These are phyloP conservation scores for Myotis myotis DNA, from an alignment of 2,797 vertebrate genomes.

Conservation along the genomic window DNA sequence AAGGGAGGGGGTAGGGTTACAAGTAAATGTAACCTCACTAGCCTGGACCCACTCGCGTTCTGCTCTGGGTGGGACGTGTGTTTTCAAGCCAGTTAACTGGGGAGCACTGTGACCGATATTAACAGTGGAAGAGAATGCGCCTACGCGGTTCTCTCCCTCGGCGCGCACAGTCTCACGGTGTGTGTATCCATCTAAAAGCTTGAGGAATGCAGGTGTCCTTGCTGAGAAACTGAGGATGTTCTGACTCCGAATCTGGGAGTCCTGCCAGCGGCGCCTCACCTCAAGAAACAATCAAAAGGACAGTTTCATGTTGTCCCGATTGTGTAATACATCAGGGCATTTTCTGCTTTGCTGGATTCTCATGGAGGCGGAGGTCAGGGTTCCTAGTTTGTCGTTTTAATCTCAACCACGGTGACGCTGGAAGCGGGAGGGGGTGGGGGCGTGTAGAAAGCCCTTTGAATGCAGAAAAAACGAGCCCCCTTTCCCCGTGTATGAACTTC, in stretches of 20 bases:
- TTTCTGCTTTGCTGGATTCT: slow-evolving; percentile 47
- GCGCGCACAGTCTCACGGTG: neutral
- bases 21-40: slow-evolving; percentile 44
- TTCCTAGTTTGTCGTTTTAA: slow-evolving; percentile 4
- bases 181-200: neutral
- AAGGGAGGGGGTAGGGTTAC: slow-evolving; percentile 44
- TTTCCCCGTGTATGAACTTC: neutral
- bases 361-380: neutral
- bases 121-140: neutral
- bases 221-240: neutral
- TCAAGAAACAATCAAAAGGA: slow-evolving; percentile 7
- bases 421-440: neutral
- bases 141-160: neutral
- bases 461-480: neutral
- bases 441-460: neutral
- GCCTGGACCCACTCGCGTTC: neutral
- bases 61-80: slow-evolving; percentile 4
- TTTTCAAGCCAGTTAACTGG: slow-evolving; percentile 43
- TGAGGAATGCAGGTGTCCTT: neutral
- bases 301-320: slow-evolving; percentile 4
- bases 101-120: slow-evolving; percentile 38
- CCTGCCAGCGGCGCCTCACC: neutral
- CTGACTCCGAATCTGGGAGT: neutral
- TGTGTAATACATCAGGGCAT: neutral
- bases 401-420: neutral